Base-by-base conservation (phyloP, 2,113 vertebrate genomes). In the Sorex araneus region DNA sequence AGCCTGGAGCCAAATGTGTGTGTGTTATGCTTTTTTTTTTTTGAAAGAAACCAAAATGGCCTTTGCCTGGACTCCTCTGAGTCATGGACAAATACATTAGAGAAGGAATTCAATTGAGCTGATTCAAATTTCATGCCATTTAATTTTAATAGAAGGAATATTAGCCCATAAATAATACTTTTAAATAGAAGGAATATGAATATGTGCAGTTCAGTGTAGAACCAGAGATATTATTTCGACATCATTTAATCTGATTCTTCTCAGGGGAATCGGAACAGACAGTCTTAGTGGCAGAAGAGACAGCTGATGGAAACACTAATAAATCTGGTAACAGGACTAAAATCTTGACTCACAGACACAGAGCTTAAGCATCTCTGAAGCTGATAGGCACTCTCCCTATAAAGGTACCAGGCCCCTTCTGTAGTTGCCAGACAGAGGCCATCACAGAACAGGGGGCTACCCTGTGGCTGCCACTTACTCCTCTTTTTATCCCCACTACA, bases 41-140 rank as follows among this genome's bases (percentile, higher is more conserved):
- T 6, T 63, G 47, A 89, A 23, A 13, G 21, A 91, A 79, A 69
- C 78, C 70, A 66, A 79, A 60, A 69, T 0, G 0, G 78, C 43
- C 60, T 87, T 83, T 30, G 67, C 30, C 83, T 2, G 13, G 28
- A 25, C 3, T 93, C 57, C 67, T 93, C 88, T 75, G 69, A 92
- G 76, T 79, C 83, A 36, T 54, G 69, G 85, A 88, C 84, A 94
- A 96, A 89, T 86, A 74, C 34, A 70, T 87, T 83, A 92, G 78
- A 70, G 93, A 89, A 92, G 79, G 47, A 91, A 90, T 90, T 95
- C 95, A 94, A 47, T 43, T 77, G 95, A 81, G 63, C 79, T 86
- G 69, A 96, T 92, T 94, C 90, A 90, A 88, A 96, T 96, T 95
- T 96, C 84, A 96, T 94, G 96, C 69, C 90, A 87, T 77, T 97